Evolutionary conservation across 2,113 vertebrate species (phyloP).

Genomic region (Pygoscelis adeliae): DNA sequence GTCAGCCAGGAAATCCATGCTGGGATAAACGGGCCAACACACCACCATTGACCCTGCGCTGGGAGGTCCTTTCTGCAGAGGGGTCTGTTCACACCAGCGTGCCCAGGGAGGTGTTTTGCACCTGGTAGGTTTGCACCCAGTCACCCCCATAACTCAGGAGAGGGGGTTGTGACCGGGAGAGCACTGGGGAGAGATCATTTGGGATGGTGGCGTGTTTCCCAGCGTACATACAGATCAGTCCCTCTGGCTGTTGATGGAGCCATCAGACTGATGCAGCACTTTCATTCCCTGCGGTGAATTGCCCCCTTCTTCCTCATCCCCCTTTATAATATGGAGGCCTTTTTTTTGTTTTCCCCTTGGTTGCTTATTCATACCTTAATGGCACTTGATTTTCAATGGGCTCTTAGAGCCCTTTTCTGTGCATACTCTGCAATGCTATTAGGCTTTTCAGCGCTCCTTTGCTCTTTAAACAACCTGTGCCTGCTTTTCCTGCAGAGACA

Average conservation of each 20-base stretch:
- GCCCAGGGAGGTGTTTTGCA: not conserved
- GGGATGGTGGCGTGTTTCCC: not conserved
- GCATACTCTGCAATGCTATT: not conserved
- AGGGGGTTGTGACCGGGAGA: not conserved
- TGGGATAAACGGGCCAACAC: not conserved
- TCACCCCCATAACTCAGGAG: not conserved
- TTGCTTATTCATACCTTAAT: constrained; percentile 34
- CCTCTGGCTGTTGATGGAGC: not conserved
- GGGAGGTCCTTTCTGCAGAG: not conserved
- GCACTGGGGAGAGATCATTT: rapidly evolving
- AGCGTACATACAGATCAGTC: not conserved
- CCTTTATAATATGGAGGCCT: not conserved
- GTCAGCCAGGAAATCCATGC: not conserved
- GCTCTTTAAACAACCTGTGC: not conserved
- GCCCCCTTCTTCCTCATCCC: not conserved
- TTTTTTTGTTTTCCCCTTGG: not conserved
- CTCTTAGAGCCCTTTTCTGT: not conserved
- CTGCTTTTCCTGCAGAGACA: not conserved
- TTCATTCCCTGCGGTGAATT: not conserved
- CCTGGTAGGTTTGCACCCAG: not conserved
- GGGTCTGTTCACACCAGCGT: not conserved
- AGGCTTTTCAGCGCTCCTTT: not conserved
- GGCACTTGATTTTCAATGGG: not conserved
- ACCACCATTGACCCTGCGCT: not conserved
- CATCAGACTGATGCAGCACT: not conserved